Percentiles rank a stretch among this genome's conserved stretches.
Conservation (phyloP, 2,888 invertebrate species). For the Chironomus tentans region DNA sequence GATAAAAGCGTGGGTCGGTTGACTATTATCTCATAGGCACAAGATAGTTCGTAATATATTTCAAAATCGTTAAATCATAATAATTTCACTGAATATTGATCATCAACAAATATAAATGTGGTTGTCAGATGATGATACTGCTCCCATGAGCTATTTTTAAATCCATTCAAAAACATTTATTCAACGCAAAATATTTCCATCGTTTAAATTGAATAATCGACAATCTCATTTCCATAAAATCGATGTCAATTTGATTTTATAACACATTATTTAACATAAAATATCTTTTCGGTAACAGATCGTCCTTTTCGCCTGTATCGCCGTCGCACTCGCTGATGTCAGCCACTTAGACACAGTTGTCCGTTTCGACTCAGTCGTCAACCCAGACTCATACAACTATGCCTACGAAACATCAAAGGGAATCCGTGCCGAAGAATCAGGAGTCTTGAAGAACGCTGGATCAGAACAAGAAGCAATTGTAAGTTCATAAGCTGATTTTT, state of each 20-base stretch:
- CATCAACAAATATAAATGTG: too few relatives aligned
- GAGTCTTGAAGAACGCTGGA: constrained; percentile 48
- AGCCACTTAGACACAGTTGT: constrained; percentile 34
- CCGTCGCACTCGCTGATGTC: constrained; percentile 32
- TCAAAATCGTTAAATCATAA: too few relatives aligned
- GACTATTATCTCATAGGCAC: too few relatives aligned
- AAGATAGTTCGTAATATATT: too few relatives aligned
- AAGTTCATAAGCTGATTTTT: too few relatives aligned
- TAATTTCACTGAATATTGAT: too few relatives aligned
- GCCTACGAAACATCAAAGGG: constrained; percentile 53
- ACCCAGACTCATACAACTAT: constrained; percentile 45
- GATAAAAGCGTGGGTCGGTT: too few relatives aligned
- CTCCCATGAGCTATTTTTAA: too few relatives aligned
- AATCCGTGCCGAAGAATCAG: constrained; percentile 51
- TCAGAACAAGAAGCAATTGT: constrained; percentile 52
- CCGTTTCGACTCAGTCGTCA: constrained; percentile 39
- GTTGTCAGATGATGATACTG: too few relatives aligned
- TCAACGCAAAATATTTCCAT: too few relatives aligned
- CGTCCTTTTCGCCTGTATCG: constrained; percentile 31
- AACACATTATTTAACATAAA: neutral
- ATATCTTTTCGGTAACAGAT: constrained; percentile 20
- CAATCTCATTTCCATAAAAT: neutral
- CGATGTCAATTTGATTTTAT: too few relatives aligned
- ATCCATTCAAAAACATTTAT: too few relatives aligned
- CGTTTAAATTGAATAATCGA: neutral